Evolutionary conservation across 2,113 vertebrate genomes (phyloP).

Genomic region (Pygoscelis adeliae): DNA sequence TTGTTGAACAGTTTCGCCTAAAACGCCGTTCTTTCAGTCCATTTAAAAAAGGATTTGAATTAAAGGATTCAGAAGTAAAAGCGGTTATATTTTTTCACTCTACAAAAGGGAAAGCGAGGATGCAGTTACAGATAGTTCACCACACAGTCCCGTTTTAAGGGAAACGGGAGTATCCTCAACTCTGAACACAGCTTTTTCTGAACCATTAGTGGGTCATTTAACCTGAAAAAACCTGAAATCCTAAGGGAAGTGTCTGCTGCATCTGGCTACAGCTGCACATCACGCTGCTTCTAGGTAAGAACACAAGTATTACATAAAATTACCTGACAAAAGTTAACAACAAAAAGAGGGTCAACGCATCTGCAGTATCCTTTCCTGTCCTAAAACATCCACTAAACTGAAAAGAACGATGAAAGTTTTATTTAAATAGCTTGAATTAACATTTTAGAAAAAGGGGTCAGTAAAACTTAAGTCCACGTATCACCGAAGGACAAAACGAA

Average conservation of each 20-base stretch:
- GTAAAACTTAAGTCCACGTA: not conserved
- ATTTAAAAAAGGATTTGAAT: slow-evolving; percentile 30
- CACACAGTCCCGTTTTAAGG: not conserved
- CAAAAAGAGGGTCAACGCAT: not conserved
- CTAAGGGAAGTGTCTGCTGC: not conserved
- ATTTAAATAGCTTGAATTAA: not conserved
- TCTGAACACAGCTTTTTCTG: not conserved
- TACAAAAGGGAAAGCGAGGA: slow-evolving; percentile 69
- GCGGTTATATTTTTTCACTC: slow-evolving; percentile 20
- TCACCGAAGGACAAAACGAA: not conserved
- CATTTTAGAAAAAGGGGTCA: not conserved
- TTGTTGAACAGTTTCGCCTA: slow-evolving; percentile 49
- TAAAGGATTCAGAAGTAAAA: slow-evolving; percentile 42
- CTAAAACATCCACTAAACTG: not conserved
- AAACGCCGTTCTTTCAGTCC: not conserved
- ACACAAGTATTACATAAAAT: not conserved
- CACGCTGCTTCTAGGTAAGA: not conserved
- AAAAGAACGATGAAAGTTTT: not conserved
- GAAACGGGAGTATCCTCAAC: not conserved
- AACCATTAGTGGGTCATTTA: not conserved
- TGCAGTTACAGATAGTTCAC: not conserved
- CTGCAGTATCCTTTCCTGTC: not conserved
- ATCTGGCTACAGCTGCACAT: not conserved
- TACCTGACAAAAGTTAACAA: not conserved
- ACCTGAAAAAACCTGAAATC: not conserved